Conservation (phyloP, 2,797 vertebrate species). For the Notoglanidium macrostoma region DNA sequence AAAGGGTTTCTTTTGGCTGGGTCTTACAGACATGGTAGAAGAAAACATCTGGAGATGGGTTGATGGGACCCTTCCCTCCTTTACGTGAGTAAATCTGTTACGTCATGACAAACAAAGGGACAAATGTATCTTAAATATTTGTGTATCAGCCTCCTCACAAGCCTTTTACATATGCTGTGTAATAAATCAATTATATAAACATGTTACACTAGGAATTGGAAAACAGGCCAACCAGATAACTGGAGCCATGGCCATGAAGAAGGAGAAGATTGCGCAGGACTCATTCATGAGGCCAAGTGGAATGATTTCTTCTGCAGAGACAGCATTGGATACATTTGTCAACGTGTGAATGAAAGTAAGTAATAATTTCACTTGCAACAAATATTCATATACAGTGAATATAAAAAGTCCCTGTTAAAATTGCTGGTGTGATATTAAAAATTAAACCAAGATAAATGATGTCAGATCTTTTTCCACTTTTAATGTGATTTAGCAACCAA, state of each 20-base stretch:
- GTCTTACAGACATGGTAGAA: slow-evolving; percentile 84
- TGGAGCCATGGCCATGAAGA: slow-evolving; percentile 85
- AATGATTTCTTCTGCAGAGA: slow-evolving; percentile 97
- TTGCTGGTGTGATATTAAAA: not conserved
- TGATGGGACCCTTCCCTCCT: slow-evolving; percentile 84
- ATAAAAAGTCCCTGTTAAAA: not conserved
- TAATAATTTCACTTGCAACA: slow-evolving; percentile 10
- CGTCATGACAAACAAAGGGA: not conserved
- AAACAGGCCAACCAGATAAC: slow-evolving; percentile 93
- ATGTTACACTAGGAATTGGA: slow-evolving; percentile 85
- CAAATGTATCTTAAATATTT: not conserved
- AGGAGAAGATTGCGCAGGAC: slow-evolving; percentile 92
- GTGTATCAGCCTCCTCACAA: slow-evolving; percentile 5
- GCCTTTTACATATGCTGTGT: not conserved
- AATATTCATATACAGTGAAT: not conserved
- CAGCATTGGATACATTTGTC: slow-evolving; percentile 90
- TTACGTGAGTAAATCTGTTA: slow-evolving; percentile 76
- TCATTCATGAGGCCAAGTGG: slow-evolving; percentile 89
- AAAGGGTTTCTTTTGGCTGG: slow-evolving; percentile 92
- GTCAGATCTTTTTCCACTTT: not conserved
- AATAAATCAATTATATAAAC: not conserved
- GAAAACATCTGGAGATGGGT: slow-evolving; percentile 94
- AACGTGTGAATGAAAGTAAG: slow-evolving; percentile 82
- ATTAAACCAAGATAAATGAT: not conserved
- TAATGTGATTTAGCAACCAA: not conserved